phyloP scores from a whole-genome alignment of 2,113 vertebrate genomes.

The Bufo bufo region DNA sequence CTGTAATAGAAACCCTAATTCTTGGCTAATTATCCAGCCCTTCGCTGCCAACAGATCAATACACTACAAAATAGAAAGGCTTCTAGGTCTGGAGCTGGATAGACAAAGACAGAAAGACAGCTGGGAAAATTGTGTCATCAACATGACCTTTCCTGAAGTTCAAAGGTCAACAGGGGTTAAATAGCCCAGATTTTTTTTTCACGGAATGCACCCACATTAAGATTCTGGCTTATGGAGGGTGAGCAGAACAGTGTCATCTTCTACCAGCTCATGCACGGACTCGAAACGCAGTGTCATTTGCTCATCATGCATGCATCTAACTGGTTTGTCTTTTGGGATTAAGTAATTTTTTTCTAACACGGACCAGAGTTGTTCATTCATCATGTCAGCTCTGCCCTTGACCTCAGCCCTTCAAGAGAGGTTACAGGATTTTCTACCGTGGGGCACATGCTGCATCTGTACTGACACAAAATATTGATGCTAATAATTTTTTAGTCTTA shows the following conservation, averaged over 20 bases:
- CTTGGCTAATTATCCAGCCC: conserved; percentile 89
- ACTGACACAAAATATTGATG: not conserved
- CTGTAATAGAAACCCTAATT: conserved; percentile 88
- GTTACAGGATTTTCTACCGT: not conserved
- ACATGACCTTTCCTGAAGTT: conserved; percentile 69
- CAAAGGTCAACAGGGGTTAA: conserved; percentile 66
- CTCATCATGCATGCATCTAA: conserved; percentile 53
- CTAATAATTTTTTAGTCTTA: conserved; percentile 3
- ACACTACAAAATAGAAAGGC: conserved; percentile 76
- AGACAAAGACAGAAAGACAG: conserved; percentile 65
- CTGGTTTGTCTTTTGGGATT: conserved; percentile 53
- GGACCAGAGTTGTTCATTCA: conserved; percentile 52
- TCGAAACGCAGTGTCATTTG: conserved; percentile 28
- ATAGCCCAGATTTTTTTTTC: conserved; percentile 53
- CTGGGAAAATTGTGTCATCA: conserved; percentile 67
- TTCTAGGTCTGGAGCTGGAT: conserved; percentile 66
- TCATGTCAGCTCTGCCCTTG: conserved; percentile 56
- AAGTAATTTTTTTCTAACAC: conserved; percentile 46
- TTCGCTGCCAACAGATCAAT: conserved; percentile 84
- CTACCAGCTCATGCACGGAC: conserved; percentile 10
- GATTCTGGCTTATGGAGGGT: conserved; percentile 16
- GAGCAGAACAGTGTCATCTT: conserved; percentile 15
- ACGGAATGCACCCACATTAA: conserved; percentile 47
- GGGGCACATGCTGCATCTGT: not conserved
- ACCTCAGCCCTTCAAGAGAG: conserved; percentile 35